Evolutionary conservation across 2,113 vertebrate species (phyloP).

Genomic region (Nibea coibor): DNA sequence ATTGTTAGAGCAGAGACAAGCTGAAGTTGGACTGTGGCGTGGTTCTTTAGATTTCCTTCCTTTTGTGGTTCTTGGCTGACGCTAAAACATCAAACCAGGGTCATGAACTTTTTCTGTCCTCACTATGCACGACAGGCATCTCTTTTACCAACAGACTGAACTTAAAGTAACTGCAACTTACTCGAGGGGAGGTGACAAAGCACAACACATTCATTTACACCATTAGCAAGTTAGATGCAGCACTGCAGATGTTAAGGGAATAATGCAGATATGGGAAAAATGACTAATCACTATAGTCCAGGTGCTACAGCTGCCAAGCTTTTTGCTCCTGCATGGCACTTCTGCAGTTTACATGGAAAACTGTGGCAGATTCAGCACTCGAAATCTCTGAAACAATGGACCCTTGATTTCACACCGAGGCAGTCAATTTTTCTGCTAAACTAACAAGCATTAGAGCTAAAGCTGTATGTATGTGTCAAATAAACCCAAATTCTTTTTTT

Average conservation of each 20-base stretch:
- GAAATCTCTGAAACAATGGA: not conserved
- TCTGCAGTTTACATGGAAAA: not conserved
- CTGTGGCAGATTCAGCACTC: not conserved
- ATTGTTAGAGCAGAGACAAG: not conserved
- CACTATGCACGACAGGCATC: not conserved
- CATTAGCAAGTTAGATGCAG: not conserved
- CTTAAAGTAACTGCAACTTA: not conserved
- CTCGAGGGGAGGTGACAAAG: not conserved
- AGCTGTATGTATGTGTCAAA: not conserved
- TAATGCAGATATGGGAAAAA: not conserved
- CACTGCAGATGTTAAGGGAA: not conserved
- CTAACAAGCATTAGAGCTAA: too few species aligned
- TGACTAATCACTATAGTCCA: not conserved
- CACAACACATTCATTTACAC: not conserved
- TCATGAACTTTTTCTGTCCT: constrained; percentile 2
- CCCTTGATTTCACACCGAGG: too few species aligned
- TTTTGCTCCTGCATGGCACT: not conserved
- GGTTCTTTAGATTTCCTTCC: constrained; percentile 43
- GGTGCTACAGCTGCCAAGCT: not conserved
- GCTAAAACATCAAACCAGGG: constrained; percentile 12
- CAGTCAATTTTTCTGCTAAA: too few species aligned
- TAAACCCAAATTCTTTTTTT: not conserved
- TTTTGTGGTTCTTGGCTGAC: constrained; percentile 45
- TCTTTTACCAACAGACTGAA: not conserved
- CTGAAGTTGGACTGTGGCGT: constrained; percentile 27